Percentiles rank a stretch among this genome's conserved stretches.
Evolutionary conservation across 2,113 vertebrate genomes (phyloP).

Genomic region (Chelonoidis abingdonii): DNA sequence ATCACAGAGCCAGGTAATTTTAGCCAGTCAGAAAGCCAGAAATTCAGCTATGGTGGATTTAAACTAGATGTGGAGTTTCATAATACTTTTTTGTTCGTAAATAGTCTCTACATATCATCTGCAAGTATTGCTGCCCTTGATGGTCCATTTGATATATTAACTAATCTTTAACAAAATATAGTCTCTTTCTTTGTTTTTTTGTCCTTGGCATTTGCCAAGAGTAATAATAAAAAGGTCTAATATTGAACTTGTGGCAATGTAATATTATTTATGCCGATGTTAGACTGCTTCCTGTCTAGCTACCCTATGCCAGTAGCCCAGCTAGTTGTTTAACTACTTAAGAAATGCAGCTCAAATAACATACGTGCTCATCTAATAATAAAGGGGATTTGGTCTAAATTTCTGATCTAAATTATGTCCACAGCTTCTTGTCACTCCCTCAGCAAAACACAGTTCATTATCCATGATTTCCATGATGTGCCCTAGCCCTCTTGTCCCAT

Average conservation of each 20-base stretch:
- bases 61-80: neutral
- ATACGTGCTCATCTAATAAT: neutral
- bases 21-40: conserved; percentile 22
- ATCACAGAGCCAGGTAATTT: conserved; percentile 27
- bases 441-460: neutral
- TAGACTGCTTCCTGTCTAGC: neutral
- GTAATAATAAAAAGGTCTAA: neutral
- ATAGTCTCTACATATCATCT: neutral
- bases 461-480: neutral
- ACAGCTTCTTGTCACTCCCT: neutral
- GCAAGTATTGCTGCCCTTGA: neutral
- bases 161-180: neutral
- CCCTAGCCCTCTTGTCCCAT: neutral
- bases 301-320: neutral
- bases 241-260: neutral
- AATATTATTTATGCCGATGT: neutral
- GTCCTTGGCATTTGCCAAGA: neutral
- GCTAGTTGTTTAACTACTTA: neutral
- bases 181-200: neutral
- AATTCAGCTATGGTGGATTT: neutral
- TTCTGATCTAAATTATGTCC: neutral
- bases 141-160: neutral
- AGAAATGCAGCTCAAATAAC: neutral
- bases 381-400: neutral
- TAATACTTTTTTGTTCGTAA: neutral